Evolutionary conservation across 2,113 vertebrate species (phyloP).

Genomic region (Shinisaurus crocodilurus): DNA sequence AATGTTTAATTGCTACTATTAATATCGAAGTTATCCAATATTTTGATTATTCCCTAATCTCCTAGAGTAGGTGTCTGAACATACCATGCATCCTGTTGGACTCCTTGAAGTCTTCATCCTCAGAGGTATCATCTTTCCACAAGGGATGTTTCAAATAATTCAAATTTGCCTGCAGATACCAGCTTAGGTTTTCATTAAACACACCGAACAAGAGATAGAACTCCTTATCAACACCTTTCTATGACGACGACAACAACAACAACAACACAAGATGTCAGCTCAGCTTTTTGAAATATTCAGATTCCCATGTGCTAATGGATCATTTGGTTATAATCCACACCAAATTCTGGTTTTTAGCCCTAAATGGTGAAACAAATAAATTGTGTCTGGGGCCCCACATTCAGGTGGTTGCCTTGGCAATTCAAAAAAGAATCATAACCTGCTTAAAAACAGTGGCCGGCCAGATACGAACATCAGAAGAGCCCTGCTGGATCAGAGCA

Average conservation of each 20-base stretch:
- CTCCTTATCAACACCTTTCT: constrained; percentile 82
- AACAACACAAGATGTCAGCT: constrained; percentile 46
- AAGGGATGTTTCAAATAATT: constrained; percentile 56
- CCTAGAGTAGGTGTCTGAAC: background rate
- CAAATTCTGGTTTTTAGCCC: background rate
- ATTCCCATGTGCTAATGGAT: background rate
- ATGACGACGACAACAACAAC: constrained; percentile 34
- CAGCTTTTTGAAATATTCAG: background rate
- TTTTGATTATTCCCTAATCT: too few relatives aligned
- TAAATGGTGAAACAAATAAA: background rate
- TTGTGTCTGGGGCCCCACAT: background rate
- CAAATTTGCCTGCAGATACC: constrained; percentile 77
- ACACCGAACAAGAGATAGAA: constrained; percentile 82
- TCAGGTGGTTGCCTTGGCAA: background rate
- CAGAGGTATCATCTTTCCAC: constrained; percentile 61
- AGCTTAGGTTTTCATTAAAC: constrained; percentile 82
- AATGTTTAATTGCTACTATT: background rate
- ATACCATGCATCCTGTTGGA: constrained; percentile 84
- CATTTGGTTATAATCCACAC: too few relatives aligned
- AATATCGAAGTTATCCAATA: background rate
- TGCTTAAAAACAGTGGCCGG: background rate
- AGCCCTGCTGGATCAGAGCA: too few relatives aligned
- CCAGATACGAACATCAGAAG: background rate
- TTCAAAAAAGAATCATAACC: background rate
- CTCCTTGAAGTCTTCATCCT: constrained; percentile 70